Base-by-base conservation (phyloP, 2,113 vertebrate genomes). In the Anolis carolinensis region DNA sequence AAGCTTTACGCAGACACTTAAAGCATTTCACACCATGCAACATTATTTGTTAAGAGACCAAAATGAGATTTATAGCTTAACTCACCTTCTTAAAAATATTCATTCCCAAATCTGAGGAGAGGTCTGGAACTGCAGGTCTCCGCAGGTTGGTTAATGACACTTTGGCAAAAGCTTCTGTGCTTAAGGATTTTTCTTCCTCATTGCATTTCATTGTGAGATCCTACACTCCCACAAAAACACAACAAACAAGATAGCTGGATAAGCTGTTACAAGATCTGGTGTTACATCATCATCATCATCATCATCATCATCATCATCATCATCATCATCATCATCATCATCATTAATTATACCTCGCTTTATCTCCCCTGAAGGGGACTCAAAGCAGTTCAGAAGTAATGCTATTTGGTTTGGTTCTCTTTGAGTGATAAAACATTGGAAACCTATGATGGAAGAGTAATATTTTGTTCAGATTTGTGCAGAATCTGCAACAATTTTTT, bases 61-160 rank as follows among this genome's bases (percentile, higher is more conserved):
- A 0, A 13, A 21, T 0, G 23, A 80, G 86, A 6, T 70, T 25
- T 85, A 75, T 83, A 50, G 18, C 63, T 81, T 50, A 9, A 86
- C 92, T 94, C 48, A 99, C 99, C 96, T 99, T 99, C 93, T 99
- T 99, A 95, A 99, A 99, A 91, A 99, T 98, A 90, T 97, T 99
- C 96, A 99, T 98, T 67, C 99, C 98, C 87, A 99, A 96, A 91
- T 99, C 99, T 30, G 98, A 97, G 90, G 99, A 97, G 63, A 99
- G 97, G 93, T 99, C 99, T 3, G 99, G 98, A 74, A 99, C 98
- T 1, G 99, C 99, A 94, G 96, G 95, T 82, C 99, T 97, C 18
- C 99, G 97, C 16, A 99, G 95, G 92, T 98, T 99, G 55, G 98
- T 98, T 91, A 99, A 67, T 1, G 99, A 99, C 86, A 99, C 97